Percentiles rank a stretch among this genome's conserved stretches.
phyloP scores from a whole-genome alignment of 2,888 invertebrate species.

The Diaphora mendica region DNA sequence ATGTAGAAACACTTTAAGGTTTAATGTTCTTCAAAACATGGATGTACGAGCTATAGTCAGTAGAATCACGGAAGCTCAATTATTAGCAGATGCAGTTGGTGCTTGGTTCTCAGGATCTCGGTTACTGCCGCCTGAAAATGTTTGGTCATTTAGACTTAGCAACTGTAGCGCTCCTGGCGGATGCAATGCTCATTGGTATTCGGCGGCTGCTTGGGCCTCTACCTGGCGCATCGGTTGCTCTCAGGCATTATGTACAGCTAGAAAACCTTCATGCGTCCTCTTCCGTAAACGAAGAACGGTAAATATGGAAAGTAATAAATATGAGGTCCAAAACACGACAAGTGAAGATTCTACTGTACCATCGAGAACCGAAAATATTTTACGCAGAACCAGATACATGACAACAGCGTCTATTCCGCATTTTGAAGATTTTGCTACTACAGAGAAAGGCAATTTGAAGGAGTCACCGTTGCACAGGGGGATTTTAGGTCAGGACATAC shows the following conservation, averaged over 20 bases:
- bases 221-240: constrained; percentile 82
- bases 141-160: constrained; percentile 72
- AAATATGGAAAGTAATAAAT: constrained; percentile 19
- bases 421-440: constrained; percentile 66
- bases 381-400: constrained; percentile 72
- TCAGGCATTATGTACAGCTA: constrained; percentile 76
- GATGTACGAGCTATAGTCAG: constrained; percentile 76
- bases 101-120: constrained; percentile 81
- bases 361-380: constrained; percentile 57
- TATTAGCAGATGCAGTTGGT: constrained; percentile 78
- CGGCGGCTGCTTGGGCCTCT: constrained; percentile 80
- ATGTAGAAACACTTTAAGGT: constrained; percentile 78
- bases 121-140: constrained; percentile 70
- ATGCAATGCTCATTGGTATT: constrained; percentile 80
- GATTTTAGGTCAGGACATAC: constrained; percentile 40
- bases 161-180: constrained; percentile 79
- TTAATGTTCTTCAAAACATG: constrained; percentile 80
- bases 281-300: constrained; percentile 66
- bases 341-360: background rate
- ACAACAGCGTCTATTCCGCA: constrained; percentile 42
- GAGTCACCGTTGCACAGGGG: constrained; percentile 75
- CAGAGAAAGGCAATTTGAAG: constrained; percentile 36
- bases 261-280: constrained; percentile 68
- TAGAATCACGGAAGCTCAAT: constrained; percentile 77
- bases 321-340: constrained; percentile 62